A percentile compares a stretch with the other conserved stretches of the same genome.
phyloP scores from a whole-genome alignment of 2,113 vertebrate genomes.

The Cyanoderma ruficeps region DNA sequence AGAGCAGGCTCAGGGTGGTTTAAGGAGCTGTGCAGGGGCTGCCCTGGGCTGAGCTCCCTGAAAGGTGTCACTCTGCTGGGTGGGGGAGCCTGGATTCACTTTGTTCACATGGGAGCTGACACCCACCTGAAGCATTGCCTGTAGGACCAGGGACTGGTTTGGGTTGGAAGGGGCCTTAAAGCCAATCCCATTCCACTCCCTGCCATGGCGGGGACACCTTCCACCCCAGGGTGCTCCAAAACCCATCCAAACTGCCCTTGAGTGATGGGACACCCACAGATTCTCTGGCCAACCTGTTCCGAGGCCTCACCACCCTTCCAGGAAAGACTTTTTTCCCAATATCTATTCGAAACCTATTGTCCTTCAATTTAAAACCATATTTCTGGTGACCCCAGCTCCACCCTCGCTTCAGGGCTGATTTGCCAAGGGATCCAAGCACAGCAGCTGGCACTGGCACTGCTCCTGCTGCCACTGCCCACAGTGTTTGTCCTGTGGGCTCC shows the following conservation, averaged over 20 bases:
- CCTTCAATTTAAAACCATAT: not conserved
- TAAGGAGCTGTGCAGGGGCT: not conserved
- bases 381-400: not conserved
- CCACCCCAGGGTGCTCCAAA: not conserved
- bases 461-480: not conserved
- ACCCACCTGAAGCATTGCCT: accelerated
- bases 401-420: not conserved
- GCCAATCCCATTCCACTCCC: not conserved
- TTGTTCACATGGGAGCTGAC: accelerated
- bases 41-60: not conserved
- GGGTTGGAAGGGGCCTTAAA: not conserved
- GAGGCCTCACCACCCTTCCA: not conserved
- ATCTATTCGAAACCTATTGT: not conserved
- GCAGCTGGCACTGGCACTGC: not conserved
- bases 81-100: accelerated
- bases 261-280: not conserved
- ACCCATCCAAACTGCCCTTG: not conserved
- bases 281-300: not conserved
- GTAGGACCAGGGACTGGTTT: not conserved
- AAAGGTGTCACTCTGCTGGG: not conserved
- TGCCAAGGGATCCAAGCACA: accelerated
- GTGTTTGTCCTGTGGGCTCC: accelerated
- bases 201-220: not conserved
- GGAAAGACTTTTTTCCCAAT: not conserved
- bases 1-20: not conserved